Conservation (phyloP, 1,140 invertebrate genomes). For the Tetragnatha versicolor region DNA sequence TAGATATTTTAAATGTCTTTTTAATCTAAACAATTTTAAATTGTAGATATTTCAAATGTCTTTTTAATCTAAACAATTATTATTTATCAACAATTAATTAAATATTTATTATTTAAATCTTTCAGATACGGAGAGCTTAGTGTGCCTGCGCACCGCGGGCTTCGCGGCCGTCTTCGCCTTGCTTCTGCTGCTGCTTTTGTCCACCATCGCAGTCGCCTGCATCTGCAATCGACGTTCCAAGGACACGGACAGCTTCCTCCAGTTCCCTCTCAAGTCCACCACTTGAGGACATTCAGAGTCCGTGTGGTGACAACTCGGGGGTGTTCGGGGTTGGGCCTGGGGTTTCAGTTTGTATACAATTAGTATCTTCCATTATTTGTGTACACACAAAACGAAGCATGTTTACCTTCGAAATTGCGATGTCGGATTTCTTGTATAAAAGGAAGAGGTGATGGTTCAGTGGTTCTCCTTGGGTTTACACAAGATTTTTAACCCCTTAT, state of each 20-base stretch:
- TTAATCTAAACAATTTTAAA: neutral
- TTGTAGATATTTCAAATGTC: neutral
- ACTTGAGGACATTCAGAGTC: no score
- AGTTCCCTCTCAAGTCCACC: no score
- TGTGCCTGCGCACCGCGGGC: conserved; percentile 25
- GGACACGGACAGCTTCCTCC: neutral
- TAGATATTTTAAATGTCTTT: neutral
- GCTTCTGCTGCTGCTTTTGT: neutral
- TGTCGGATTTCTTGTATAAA: no score
- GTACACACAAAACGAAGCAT: no score
- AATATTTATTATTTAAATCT: neutral
- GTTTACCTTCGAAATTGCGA: no score
- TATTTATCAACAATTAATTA: neutral
- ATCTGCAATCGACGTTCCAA: conserved; percentile 7
- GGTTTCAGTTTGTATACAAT: no score
- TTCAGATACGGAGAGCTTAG: neutral
- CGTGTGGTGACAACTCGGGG: no score
- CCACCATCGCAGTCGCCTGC: neutral
- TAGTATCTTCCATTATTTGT: no score
- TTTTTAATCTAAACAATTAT: neutral
- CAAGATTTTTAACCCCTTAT: no score
- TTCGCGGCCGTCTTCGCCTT: conserved; percentile 28
- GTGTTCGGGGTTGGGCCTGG: no score
- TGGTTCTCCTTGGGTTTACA: no score
- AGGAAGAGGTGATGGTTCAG: no score